Evolutionary conservation across 2,888 invertebrate species (phyloP).

Genomic region (Macrosoma leucophasiata): DNA sequence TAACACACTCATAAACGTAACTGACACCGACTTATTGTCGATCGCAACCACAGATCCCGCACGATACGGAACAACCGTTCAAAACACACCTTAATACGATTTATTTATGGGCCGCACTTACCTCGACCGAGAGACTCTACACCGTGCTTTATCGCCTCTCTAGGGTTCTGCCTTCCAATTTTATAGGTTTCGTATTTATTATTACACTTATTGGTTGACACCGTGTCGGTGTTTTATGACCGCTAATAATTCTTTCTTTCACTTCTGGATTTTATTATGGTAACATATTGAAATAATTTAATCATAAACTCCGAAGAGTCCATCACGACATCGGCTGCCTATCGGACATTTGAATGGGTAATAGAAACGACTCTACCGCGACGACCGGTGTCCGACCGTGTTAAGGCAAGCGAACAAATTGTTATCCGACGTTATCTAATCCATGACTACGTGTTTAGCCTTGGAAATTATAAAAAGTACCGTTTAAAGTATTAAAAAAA

Average conservation of each 20-base stretch:
- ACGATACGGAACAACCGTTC: constrained; percentile 52
- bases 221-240: constrained; percentile 47
- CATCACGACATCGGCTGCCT: too few relatives aligned
- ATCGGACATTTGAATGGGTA: constrained; percentile 24
- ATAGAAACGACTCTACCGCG: constrained; percentile 32
- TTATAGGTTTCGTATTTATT: constrained; percentile 57
- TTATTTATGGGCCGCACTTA: constrained; percentile 65
- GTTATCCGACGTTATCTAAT: constrained; percentile 49
- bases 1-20: constrained; percentile 58
- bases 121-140: constrained; percentile 43
- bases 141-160: constrained; percentile 43
- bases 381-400: constrained; percentile 31
- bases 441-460: constrained; percentile 58
- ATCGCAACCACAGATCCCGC: constrained; percentile 50
- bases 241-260: constrained; percentile 53
- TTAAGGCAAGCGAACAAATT: constrained; percentile 43
- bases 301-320: constrained; percentile 33
- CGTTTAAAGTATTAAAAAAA: constrained; percentile 48
- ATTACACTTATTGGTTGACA: constrained; percentile 53
- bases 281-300: constrained; percentile 35
- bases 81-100: constrained; percentile 60
- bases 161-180: constrained; percentile 40
- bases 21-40: constrained; percentile 59
- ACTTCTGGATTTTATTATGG: constrained; percentile 45
- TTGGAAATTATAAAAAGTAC: constrained; percentile 54